Evolutionary conservation across 2,113 vertebrate species (phyloP).

Genomic region (Murina feae): DNA sequence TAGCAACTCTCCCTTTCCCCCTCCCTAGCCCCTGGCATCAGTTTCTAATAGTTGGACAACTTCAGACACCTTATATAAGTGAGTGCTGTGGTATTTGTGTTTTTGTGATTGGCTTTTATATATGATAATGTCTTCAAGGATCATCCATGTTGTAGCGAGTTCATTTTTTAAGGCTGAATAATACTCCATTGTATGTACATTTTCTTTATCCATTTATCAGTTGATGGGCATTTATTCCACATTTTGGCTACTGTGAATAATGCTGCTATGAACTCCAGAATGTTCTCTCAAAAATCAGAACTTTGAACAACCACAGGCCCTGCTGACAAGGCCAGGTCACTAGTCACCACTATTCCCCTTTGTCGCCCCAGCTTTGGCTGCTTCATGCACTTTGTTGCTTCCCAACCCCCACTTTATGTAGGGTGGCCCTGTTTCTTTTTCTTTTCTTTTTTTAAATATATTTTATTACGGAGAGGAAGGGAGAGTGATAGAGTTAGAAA

Average conservation of each 20-base stretch:
- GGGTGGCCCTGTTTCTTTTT: not conserved
- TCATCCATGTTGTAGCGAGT: not conserved
- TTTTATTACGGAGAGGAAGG: too few relatives aligned
- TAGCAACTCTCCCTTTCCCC: too few relatives aligned
- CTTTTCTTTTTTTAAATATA: too few relatives aligned
- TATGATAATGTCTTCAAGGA: not conserved
- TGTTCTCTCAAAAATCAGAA: not conserved
- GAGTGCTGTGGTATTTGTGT: not conserved
- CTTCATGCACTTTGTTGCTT: not conserved
- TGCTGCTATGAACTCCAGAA: not conserved
- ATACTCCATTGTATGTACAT: not conserved
- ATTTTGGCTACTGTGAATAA: not conserved
- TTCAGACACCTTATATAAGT: not conserved
- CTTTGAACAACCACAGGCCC: not conserved
- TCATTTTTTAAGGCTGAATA: not conserved
- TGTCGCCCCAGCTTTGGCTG: not conserved
- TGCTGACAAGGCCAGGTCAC: not conserved
- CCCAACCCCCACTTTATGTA: not conserved
- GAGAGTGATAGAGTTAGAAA: too few relatives aligned
- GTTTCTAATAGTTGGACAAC: not conserved
- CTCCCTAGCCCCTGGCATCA: not conserved
- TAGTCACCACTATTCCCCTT: too few relatives aligned
- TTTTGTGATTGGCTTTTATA: not conserved
- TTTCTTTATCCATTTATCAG: not conserved
- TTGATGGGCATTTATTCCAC: not conserved